A percentile compares a stretch with the other conserved stretches of the same genome.
These are phyloP conservation scores for Triplophysa dalaica DNA, from an alignment of 2,113 vertebrate genomes.

Conservation along the genomic window DNA sequence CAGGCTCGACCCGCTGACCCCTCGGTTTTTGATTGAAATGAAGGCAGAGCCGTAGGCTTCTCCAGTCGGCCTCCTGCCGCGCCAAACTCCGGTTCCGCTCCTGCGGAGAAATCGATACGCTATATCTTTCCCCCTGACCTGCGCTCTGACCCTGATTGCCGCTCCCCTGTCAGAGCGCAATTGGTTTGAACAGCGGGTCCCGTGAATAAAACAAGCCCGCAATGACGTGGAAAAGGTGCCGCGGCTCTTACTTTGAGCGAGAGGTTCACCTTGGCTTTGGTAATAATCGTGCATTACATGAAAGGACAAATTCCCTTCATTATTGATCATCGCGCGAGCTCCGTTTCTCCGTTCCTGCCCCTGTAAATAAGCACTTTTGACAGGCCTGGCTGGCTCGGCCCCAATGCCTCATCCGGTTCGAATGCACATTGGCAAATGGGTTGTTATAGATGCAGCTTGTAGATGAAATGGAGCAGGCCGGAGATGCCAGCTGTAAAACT, in stretches of 20 bases:
- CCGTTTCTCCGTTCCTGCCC: conserved; percentile 26
- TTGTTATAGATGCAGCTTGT: conserved; percentile 33
- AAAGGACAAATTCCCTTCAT: conserved; percentile 72
- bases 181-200: conserved; percentile 87
- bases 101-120: conserved; percentile 90
- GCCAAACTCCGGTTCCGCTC: conserved; percentile 72
- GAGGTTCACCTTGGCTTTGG: conserved; percentile 73
- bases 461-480: conserved; percentile 53
- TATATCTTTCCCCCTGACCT: conserved; percentile 90
- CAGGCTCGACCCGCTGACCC: conserved; percentile 76
- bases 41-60: conserved; percentile 65
- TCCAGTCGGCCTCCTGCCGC: conserved; percentile 68
- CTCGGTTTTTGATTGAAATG: conserved; percentile 81
- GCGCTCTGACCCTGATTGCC: conserved; percentile 86
- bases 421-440: conserved; percentile 47
- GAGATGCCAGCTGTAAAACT: conserved; percentile 38
- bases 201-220: conserved; percentile 77
- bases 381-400: conserved; percentile 39
- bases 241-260: conserved; percentile 68
- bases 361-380: conserved; percentile 54
- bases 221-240: conserved; percentile 75
- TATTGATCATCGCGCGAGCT: conserved; percentile 70
- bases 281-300: conserved; percentile 85
- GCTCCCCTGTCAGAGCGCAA: conserved; percentile 85
- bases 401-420: conserved; percentile 37